Percentiles rank a stretch among this genome's conserved stretches.
These are phyloP conservation scores for Catharus fuscescens DNA, from an alignment of 2,113 vertebrate species.

Conservation along the genomic window DNA sequence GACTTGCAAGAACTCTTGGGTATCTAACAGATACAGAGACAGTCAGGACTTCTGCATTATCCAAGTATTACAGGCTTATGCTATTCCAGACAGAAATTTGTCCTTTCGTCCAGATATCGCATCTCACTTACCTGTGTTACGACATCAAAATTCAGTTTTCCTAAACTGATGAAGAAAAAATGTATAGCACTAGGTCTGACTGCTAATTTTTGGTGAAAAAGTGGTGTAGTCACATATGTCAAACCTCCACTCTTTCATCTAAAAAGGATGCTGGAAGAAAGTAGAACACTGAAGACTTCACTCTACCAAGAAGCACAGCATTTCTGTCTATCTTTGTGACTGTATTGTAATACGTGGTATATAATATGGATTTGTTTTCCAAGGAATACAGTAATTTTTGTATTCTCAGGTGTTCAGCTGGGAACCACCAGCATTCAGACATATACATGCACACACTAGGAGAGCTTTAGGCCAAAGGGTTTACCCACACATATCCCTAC, in stretches of 20 bases:
- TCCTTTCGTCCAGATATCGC: neutral
- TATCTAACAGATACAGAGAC: neutral
- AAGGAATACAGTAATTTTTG: neutral
- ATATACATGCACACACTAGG: neutral
- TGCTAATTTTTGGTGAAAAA: neutral
- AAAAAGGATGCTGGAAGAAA: neutral
- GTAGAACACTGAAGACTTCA: neutral
- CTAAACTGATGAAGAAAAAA: neutral
- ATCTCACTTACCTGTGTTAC: neutral
- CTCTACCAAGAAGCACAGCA: neutral
- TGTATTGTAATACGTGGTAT: fast-evolving
- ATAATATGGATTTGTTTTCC: neutral
- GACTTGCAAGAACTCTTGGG: neutral
- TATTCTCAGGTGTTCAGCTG: neutral
- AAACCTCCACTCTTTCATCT: neutral
- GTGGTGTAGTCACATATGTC: neutral
- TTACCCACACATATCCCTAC: neutral
- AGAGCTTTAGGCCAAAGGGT: neutral
- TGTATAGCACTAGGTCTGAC: neutral
- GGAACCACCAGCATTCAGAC: neutral
- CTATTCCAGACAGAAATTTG: neutral
- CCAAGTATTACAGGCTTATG: neutral
- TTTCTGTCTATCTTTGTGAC: neutral
- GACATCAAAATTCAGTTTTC: neutral
- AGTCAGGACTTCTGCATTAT: neutral